Conservation (phyloP, 2,113 vertebrate species). For the Chaenocephalus aceratus region DNA sequence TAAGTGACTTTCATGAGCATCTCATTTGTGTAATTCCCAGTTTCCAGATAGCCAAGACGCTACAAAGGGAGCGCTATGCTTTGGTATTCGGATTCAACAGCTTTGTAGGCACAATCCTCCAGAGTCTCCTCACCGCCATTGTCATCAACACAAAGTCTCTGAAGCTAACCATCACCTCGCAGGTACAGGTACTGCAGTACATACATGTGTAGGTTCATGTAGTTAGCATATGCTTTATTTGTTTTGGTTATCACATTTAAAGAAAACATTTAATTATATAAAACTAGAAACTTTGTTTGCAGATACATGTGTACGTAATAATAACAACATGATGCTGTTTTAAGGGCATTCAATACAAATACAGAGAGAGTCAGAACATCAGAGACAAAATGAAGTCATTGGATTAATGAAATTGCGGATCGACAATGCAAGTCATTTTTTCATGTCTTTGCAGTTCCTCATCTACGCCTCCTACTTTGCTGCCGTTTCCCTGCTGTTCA, state of each 20-base stretch:
- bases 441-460: slow-evolving; percentile 43
- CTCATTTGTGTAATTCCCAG: slow-evolving; percentile 54
- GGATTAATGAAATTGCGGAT: not conserved
- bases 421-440: not conserved
- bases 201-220: not conserved
- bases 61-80: slow-evolving; percentile 85
- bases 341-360: not conserved
- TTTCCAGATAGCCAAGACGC: slow-evolving; percentile 87
- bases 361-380: not conserved
- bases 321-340: not conserved
- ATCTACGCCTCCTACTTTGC: slow-evolving; percentile 54
- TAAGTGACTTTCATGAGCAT: not conserved
- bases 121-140: slow-evolving; percentile 86
- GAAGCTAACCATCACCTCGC: slow-evolving; percentile 84
- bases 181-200: slow-evolving; percentile 82
- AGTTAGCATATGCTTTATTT: not conserved
- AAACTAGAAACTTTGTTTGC: too few species aligned
- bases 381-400: not conserved
- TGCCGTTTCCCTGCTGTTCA: slow-evolving; percentile 60
- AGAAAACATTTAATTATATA: not conserved
- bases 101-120: slow-evolving; percentile 85
- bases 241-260: not conserved
- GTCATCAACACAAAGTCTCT: slow-evolving; percentile 87
- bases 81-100: slow-evolving; percentile 90
- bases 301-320: not conserved